These are phyloP conservation scores for Byasa hedistus DNA, from an alignment of 2,888 invertebrate species.

Conservation along the genomic window DNA sequence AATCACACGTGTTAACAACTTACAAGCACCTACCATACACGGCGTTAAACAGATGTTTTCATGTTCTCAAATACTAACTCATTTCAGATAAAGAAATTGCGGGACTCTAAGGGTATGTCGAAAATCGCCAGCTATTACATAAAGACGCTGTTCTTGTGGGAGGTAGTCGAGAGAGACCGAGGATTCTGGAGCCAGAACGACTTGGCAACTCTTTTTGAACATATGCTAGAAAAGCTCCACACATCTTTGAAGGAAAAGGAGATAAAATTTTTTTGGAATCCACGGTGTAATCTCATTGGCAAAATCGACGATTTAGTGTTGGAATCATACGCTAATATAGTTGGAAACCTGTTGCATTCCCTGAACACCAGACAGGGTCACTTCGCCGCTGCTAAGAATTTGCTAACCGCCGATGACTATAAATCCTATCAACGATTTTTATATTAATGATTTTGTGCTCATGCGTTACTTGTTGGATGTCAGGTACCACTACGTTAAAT, in stretches of 20 bases:
- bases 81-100: slow-evolving; percentile 70
- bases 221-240: slow-evolving; percentile 64
- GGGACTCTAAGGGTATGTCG: slow-evolving; percentile 64
- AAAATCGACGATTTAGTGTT: slow-evolving; percentile 39
- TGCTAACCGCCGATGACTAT: slow-evolving; percentile 50
- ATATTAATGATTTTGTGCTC: neutral
- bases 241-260: slow-evolving; percentile 44
- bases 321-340: slow-evolving; percentile 45
- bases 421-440: slow-evolving; percentile 34
- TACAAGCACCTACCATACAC: too few relatives aligned
- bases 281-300: slow-evolving; percentile 63
- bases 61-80: too few relatives aligned
- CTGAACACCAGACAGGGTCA: slow-evolving; percentile 46
- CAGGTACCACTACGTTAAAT: neutral
- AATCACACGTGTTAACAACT: too few relatives aligned
- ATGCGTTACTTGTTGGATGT: neutral
- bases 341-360: slow-evolving; percentile 44
- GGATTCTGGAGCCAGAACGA: slow-evolving; percentile 51
- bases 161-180: slow-evolving; percentile 45
- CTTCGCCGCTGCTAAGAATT: slow-evolving; percentile 51
- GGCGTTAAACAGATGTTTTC: too few relatives aligned
- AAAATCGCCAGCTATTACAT: slow-evolving; percentile 79
- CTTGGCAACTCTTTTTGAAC: slow-evolving; percentile 51
- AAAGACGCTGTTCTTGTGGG: slow-evolving; percentile 76
- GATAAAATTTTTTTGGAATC: slow-evolving; percentile 76